Evolutionary conservation across 1,140 invertebrate species (phyloP).

Genomic region (Alviniconcha marisindica): DNA sequence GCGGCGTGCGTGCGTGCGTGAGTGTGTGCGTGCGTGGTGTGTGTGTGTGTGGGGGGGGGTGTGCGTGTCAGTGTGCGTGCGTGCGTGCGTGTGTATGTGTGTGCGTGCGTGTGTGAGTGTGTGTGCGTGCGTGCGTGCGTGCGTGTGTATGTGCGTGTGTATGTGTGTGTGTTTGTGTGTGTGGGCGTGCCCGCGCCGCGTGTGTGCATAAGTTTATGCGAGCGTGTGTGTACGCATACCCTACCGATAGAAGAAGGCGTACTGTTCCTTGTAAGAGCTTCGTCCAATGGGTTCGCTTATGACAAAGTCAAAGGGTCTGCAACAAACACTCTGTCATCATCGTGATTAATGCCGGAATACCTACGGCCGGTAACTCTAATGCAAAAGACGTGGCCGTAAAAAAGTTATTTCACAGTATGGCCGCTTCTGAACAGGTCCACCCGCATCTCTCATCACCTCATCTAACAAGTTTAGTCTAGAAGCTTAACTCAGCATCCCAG

Average conservation of each 20-base stretch:
- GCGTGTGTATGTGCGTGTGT: background rate
- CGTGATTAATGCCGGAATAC: too few species aligned
- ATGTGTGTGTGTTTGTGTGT: too few species aligned
- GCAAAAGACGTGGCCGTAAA: too few species aligned
- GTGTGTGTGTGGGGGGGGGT: background rate
- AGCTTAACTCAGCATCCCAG: too few species aligned
- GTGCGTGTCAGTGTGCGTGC: too few species aligned
- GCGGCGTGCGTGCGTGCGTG: background rate
- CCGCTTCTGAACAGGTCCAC: too few species aligned
- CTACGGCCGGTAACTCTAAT: too few species aligned
- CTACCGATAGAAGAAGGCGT: constrained; percentile 67
- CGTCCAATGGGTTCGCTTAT: constrained; percentile 61
- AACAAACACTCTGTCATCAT: constrained; percentile 3
- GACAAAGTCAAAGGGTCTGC: constrained; percentile 47
- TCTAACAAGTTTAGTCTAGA: too few species aligned
- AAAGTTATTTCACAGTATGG: too few species aligned
- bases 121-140: background rate
- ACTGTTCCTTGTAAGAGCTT: constrained; percentile 64
- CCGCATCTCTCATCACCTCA: too few species aligned
- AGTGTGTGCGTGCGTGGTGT: background rate
- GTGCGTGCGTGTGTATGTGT: background rate
- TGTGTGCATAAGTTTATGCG: background rate
- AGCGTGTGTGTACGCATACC: background rate
- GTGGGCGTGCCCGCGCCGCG: too few species aligned
- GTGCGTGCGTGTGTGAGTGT: background rate